Percentiles rank a stretch among this genome's conserved stretches.
These are phyloP conservation scores for Rhizomys pruinosus DNA, from an alignment of 2,113 vertebrate species.

Conservation along the genomic window DNA sequence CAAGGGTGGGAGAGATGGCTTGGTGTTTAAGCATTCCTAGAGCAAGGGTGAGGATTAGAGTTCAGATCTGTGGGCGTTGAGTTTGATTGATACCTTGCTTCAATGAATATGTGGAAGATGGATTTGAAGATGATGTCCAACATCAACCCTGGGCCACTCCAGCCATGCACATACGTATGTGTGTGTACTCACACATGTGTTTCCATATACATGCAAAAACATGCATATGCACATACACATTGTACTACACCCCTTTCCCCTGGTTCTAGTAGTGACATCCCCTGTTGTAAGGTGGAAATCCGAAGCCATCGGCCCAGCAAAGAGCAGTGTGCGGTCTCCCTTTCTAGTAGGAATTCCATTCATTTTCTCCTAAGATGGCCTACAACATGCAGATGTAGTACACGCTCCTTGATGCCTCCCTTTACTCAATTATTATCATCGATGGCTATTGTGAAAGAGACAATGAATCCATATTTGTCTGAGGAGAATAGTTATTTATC, in stretches of 20 bases:
- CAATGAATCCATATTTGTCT: not conserved
- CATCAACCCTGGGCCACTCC: not conserved
- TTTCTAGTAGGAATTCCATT: not conserved
- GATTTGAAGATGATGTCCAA: not conserved
- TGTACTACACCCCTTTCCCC: too few relatives aligned
- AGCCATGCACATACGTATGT: not conserved
- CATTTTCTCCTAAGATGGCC: not conserved
- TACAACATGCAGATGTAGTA: not conserved
- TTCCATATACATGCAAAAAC: not conserved
- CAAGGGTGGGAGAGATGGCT: not conserved
- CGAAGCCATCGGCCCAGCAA: not conserved
- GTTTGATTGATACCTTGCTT: not conserved
- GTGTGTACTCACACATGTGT: not conserved
- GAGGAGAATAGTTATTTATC: not conserved
- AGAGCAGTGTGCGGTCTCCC: not conserved
- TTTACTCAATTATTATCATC: not conserved
- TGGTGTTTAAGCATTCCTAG: not conserved
- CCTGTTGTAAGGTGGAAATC: not conserved
- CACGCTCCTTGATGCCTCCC: not conserved
- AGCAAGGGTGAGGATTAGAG: not conserved
- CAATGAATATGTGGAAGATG: not conserved
- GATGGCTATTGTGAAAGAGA: not conserved
- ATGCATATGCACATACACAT: not conserved
- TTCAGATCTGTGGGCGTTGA: not conserved
- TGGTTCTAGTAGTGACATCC: not conserved